Conservation (phyloP, 1,140 invertebrate genomes). For the Sitophilus oryzae region DNA sequence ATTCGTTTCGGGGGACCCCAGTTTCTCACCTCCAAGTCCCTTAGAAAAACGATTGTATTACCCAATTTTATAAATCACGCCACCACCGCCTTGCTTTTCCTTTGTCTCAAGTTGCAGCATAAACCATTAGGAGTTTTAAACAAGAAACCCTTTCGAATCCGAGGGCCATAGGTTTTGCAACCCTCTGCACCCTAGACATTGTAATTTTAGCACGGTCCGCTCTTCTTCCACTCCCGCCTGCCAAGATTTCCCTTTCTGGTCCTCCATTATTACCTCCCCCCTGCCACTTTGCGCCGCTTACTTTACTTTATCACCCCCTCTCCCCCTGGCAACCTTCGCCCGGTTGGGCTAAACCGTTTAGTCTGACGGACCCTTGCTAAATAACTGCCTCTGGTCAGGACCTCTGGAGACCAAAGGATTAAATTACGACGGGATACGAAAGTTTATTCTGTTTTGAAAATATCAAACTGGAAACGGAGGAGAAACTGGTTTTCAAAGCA, state of each 20-base stretch:
- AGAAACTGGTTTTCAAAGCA: too few relatives aligned
- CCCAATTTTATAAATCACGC: constrained; percentile 11
- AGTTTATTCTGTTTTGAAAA: too few relatives aligned
- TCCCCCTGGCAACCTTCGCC: too few relatives aligned
- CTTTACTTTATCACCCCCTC: too few relatives aligned
- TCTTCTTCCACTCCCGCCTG: neutral
- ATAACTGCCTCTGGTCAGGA: constrained; percentile 34
- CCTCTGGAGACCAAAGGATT: constrained; percentile 21
- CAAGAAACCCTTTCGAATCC: constrained; percentile 6
- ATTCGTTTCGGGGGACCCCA: too few relatives aligned
- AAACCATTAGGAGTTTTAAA: constrained; percentile 19
- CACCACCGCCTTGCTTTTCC: constrained; percentile 1
- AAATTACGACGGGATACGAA: neutral
- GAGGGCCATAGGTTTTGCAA: constrained; percentile 27
- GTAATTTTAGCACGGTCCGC: constrained; percentile 30
- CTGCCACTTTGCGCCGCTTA: neutral
- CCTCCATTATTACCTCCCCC: neutral
- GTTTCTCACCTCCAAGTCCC: too few relatives aligned
- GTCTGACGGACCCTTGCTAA: constrained; percentile 30
- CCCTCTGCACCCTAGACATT: constrained; percentile 29
- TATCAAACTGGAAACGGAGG: too few relatives aligned
- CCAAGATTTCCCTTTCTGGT: neutral
- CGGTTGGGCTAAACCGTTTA: constrained; percentile 1
- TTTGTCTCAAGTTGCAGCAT: constrained; percentile 19
- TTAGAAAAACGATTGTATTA: too few relatives aligned